Evolutionary conservation across 2,888 invertebrate species (phyloP), one percentile per base, ranked within the genome.

Genomic region (Watsonalla cultraria): DNA sequence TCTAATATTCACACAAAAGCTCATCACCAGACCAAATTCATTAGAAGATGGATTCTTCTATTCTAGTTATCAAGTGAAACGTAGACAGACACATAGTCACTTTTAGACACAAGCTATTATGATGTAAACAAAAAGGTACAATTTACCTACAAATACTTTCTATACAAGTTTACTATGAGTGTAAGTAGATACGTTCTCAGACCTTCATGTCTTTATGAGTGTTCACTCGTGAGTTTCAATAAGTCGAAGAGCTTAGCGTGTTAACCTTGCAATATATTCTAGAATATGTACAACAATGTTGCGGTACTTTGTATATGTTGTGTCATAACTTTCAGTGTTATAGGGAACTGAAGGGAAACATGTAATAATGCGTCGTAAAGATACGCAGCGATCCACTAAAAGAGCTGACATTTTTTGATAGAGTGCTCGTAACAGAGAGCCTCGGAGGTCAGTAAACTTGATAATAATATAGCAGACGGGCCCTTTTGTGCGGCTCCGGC

Each of bases 401-500:
- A 66, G 63, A 66, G 57, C 62, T 72, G 71, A 73, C 73, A 67
- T 72, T 72, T 67, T 78, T 78, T 79, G 76, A 80, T 76, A 75
- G 73, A 78, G 65, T 72, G 70, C 72, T 78, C 71, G 66, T 75
- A 78, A 74, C 71, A 71, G 69, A 68, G 65, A 63, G 66, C 63
- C 66, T 73, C 64, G 62, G 73, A 81, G 82, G 84, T 82, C 84
- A 80, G 64, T 81, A 76, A 73, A 78, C 79, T 80, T 79, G 75
- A 78, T 83, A 84, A 83, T 84, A 83, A 82, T 80, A 80, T 84
- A 70, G 72, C 70, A 78, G 75, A 77, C 80, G 73, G 76, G 70
- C 76, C 79, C 80, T 76, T 83, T 84, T 81, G 83, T 81, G 76
- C 67, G 72, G 68, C 71, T 68, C 73, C 74, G 79, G 74, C 69